A percentile compares a stretch with the other conserved stretches of the same genome.
Evolutionary conservation across 2,797 vertebrate genomes (phyloP).

Genomic region (Acrocephalus scirpaceus): DNA sequence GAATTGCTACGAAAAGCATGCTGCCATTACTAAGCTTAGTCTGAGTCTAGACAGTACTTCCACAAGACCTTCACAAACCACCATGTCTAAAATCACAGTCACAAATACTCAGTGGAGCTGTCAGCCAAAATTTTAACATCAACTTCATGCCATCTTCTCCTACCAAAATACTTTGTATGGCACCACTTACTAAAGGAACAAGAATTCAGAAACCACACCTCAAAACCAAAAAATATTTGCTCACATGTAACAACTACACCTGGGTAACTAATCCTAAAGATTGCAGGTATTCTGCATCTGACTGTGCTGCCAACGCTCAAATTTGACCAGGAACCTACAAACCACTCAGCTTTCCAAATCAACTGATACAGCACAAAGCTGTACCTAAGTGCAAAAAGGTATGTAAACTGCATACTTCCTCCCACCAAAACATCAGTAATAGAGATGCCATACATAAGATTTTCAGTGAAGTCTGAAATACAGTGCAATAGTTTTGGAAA

Average conservation of each 20-base stretch:
- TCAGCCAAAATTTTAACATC: not conserved
- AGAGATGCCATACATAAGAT: not conserved
- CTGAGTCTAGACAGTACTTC: not conserved
- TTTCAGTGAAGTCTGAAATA: not conserved
- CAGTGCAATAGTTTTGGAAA: not conserved
- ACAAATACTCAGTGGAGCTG: not conserved
- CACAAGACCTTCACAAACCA: not conserved
- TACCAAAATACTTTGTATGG: not conserved
- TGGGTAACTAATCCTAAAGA: not conserved
- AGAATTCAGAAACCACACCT: not conserved
- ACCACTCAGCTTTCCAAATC: not conserved
- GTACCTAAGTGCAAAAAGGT: not conserved
- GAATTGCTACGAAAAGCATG: not conserved
- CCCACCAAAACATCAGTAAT: not conserved
- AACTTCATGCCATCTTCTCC: not conserved
- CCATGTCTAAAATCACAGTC: not conserved
- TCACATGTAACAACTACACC: not conserved
- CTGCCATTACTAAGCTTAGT: not conserved
- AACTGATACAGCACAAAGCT: not conserved
- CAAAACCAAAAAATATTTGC: not conserved
- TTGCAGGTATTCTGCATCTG: not conserved
- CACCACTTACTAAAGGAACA: not conserved
- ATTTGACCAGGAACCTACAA: not conserved
- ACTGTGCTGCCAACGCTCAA: accelerated
- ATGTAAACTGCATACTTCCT: not conserved